Evolutionary conservation across 92 coral and sea anemone genomes (phyloP).

Genomic region (Parazoanthus atlanticus): DNA sequence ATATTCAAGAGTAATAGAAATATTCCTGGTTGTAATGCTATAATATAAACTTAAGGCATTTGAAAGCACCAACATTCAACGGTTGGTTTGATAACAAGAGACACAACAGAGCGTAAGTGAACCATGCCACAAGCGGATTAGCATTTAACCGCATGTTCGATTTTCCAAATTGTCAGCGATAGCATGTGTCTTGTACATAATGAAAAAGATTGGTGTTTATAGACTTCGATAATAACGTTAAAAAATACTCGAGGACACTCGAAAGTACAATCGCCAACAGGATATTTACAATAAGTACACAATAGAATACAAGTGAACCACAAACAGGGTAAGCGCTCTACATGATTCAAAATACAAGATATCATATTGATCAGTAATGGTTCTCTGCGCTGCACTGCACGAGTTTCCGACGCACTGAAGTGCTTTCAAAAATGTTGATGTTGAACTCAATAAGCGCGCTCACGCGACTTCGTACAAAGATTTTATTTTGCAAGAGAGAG

Average conservation of each 20-base stretch:
- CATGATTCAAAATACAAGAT: background rate
- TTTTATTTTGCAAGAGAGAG: background rate
- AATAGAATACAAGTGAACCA: conserved; percentile 9
- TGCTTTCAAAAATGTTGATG: background rate
- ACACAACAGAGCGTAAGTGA: background rate
- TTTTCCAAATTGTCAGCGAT: background rate
- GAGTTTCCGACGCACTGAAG: background rate
- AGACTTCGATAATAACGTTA: background rate
- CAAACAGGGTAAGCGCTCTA: background rate
- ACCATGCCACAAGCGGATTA: background rate
- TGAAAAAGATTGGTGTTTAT: background rate
- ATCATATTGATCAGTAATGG: background rate
- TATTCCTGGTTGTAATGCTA: background rate
- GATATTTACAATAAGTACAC: background rate
- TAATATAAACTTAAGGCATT: background rate
- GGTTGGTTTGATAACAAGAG: background rate
- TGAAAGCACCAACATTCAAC: background rate
- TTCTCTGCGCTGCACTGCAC: background rate
- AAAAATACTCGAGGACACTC: background rate
- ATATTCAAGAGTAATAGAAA: background rate
- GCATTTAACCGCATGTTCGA: background rate
- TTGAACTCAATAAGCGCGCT: background rate
- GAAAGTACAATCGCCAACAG: background rate
- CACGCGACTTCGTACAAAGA: background rate
- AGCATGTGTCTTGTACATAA: background rate